Evolutionary conservation across 1,140 invertebrate species (phyloP).

Genomic region (Battus philenor): DNA sequence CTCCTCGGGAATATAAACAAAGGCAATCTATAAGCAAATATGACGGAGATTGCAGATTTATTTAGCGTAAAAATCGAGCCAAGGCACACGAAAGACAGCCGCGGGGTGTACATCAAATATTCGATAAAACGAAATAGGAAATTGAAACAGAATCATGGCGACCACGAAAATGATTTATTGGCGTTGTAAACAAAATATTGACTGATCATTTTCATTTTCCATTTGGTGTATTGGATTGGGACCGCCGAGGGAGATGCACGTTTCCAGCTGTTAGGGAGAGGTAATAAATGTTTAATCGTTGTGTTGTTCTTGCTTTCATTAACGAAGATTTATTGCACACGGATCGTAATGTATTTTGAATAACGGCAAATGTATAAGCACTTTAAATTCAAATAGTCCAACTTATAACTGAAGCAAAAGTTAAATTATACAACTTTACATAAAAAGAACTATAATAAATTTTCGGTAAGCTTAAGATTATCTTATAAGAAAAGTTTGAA

Average conservation of each 20-base stretch:
- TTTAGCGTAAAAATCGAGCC: slow-evolving; percentile 59
- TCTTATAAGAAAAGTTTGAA: too few species aligned
- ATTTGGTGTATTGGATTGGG: slow-evolving; percentile 54
- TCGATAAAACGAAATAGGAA: slow-evolving; percentile 70
- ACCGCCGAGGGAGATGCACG: slow-evolving; percentile 35
- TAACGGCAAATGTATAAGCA: too few species aligned
- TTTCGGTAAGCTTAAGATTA: too few species aligned
- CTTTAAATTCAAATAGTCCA: too few species aligned
- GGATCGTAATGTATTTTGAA: background rate
- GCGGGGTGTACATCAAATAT: slow-evolving; percentile 66
- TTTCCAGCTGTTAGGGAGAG: slow-evolving; percentile 23
- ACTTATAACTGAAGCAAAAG: too few species aligned
- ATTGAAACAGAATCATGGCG: slow-evolving; percentile 69
- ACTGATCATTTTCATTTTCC: slow-evolving; percentile 69
- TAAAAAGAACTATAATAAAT: too few species aligned
- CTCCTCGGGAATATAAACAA: slow-evolving; percentile 45
- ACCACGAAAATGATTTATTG: slow-evolving; percentile 66
- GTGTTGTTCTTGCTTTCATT: slow-evolving; percentile 16
- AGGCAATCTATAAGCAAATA: slow-evolving; percentile 62
- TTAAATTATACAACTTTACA: too few species aligned
- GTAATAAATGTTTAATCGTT: slow-evolving; percentile 20
- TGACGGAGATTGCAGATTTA: slow-evolving; percentile 62
- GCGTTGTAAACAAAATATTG: slow-evolving; percentile 66
- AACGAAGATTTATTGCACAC: slow-evolving; percentile 10
- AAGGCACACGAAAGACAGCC: slow-evolving; percentile 33